Base-by-base conservation (phyloP, 2,113 vertebrate species). In the Progne subis region DNA sequence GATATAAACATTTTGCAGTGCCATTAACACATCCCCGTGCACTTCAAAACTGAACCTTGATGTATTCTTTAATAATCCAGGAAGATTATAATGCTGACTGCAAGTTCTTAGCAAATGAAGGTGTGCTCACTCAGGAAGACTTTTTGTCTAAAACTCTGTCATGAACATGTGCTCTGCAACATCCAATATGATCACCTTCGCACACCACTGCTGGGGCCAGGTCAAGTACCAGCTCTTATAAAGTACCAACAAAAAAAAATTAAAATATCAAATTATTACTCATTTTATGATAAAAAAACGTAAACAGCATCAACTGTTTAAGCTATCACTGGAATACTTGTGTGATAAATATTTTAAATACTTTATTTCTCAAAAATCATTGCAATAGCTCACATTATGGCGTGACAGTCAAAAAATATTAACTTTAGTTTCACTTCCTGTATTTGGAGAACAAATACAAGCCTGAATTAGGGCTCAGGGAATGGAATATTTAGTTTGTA, bases 401-500 rank as follows among this genome's bases (percentile, higher is more conserved):
- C 9, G 9, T 4, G 18, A 55, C 3, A 81, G 19, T 60, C 11
- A 88, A 84, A 76, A 92, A 82, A 59, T 20, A 76, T 16, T 88
- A 82, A 44, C 26, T 93, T 75, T 10, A 7, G 8, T 86, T 90
- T 80, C 28, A 34, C 16, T 71, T 83, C 20, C 13, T 39, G 13
- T 57, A 88, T 84, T 86, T 92, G 69, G 69, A 71, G 49, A 92
- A 64, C 57, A 96, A 94, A 91, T 46, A 53, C 16, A 57, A 81
- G 68, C 25, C 24, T 64, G 80, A 86, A 86, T 84, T 57, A 86
- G 28, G 60, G 80, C 65, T 96, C 52, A 47, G 65, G 69, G 90
- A 96, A 92, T 10, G 52, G 64, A 68, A 75, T 93, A 94, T 93
- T 94, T 93, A 64, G 76, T 86, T 71, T 75, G 64, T 20, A n/a